Conservation (phyloP, 2,113 vertebrate species). For the Myrmecobius fasciatus region DNA sequence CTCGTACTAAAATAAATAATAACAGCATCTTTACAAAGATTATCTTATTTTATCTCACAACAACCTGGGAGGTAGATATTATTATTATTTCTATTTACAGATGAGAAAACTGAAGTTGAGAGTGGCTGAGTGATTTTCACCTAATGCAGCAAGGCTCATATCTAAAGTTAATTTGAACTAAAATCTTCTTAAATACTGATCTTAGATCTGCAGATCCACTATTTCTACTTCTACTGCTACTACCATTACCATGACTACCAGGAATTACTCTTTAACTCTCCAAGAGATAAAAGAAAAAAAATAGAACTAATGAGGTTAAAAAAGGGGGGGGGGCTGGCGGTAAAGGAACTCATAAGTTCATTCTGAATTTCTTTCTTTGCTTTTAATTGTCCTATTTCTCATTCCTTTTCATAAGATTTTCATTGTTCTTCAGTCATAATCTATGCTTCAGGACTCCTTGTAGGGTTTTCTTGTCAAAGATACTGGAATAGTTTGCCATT, state of each 20-base stretch:
- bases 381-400: not conserved
- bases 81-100: not conserved
- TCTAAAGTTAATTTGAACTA: not conserved
- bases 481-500: too few relatives aligned
- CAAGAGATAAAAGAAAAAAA: not conserved
- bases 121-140: not conserved
- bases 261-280: not conserved
- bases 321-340: not conserved
- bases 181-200: not conserved
- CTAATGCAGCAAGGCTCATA: not conserved
- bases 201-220: not conserved
- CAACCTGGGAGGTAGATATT: not conserved
- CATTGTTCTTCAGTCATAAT: too few relatives aligned
- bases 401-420: not conserved
- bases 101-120: not conserved
- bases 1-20: not conserved
- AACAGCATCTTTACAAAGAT: not conserved
- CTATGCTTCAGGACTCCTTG: too few relatives aligned
- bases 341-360: not conserved
- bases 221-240: not conserved
- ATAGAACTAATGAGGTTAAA: not conserved
- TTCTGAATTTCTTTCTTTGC: not conserved
- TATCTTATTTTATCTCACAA: not conserved
- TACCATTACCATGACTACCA: not conserved
- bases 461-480: too few relatives aligned